Base-by-base conservation (phyloP, 2,113 vertebrate species). In the Peromyscus maniculatus region DNA sequence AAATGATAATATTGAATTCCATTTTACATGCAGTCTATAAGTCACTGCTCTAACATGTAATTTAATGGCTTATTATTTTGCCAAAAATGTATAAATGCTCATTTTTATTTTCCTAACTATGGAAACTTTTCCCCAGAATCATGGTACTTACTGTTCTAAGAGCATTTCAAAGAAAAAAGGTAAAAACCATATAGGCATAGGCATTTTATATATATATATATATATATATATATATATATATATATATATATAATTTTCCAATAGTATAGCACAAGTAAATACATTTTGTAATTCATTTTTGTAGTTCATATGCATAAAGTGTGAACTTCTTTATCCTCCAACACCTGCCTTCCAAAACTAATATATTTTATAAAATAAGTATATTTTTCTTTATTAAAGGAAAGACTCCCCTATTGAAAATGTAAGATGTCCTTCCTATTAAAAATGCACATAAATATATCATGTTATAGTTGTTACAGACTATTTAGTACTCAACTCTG, bases 281-380 rank as follows among this genome's bases (percentile, higher is more conserved):
- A 78, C 64, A 91, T 87, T 11, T 96, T 97, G 49, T 59, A 95
- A 95, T 93, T 88, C 46, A 49, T 49, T 87, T 11, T 96, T 97
- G 43, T 59, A 95, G 94, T 93, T 88, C 4, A 69, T 88, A 96
- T 93, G 17, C 39, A 82, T 90, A 97, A 92, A 96, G 88, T 94
- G 15, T 97, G 46, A 82, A 59, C 4, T 49, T 92, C 15, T 89
- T 7, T 89, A 22, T 77, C 21, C 7, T 91, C 69, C 15, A 84
- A 88, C 0, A 77, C 33, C 15, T 96, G 46, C 1, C 22, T 19
- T 15, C 0, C 3, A 72, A 95, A 78, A 33, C 17, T 91, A 90
- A 90, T 64, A 16, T 31, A 88, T 83, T 69, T 91, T 89, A 67
- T 91, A 87, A 96, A 96, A 91, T 78, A 66, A 88, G 43, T 43